phyloP scores from a whole-genome alignment of 2,113 vertebrate species.

The Trinectes maculatus region DNA sequence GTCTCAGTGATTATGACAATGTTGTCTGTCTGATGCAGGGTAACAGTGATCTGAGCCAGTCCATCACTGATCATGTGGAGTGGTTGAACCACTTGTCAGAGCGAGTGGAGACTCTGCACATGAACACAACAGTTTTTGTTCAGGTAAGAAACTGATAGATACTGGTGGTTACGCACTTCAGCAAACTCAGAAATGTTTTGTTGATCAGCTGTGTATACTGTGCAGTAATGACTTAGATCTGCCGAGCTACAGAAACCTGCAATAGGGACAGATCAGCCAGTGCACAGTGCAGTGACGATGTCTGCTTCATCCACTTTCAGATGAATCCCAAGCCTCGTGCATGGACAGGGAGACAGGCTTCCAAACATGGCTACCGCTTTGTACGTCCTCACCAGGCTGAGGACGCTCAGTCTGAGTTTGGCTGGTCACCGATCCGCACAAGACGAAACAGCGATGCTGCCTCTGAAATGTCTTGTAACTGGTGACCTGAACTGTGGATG shows the following conservation, averaged over 20 bases:
- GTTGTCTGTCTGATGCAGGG: constrained; percentile 60
- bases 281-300: neutral
- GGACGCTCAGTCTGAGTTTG: constrained; percentile 79
- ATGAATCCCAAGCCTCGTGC: constrained; percentile 82
- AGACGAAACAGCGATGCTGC: constrained; percentile 83
- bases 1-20: neutral
- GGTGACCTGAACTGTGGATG: constrained; percentile 63
- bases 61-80: constrained; percentile 78
- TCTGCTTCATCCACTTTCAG: constrained; percentile 57
- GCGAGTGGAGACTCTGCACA: constrained; percentile 80
- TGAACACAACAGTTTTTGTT: constrained; percentile 82
- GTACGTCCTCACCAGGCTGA: constrained; percentile 57
- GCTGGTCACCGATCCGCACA: constrained; percentile 78
- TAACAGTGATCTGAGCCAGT: constrained; percentile 71
- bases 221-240: neutral
- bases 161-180: neutral
- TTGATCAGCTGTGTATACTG: neutral
- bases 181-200: neutral
- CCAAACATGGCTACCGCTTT: constrained; percentile 51
- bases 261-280: neutral
- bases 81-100: constrained; percentile 79
- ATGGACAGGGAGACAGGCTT: constrained; percentile 71
- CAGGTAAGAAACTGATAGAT: constrained; percentile 69
- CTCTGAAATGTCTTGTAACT: constrained; percentile 85
- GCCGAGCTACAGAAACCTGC: neutral